Base-by-base conservation (phyloP, 2,888 invertebrate species). In the Epistrophe grossulariae region DNA sequence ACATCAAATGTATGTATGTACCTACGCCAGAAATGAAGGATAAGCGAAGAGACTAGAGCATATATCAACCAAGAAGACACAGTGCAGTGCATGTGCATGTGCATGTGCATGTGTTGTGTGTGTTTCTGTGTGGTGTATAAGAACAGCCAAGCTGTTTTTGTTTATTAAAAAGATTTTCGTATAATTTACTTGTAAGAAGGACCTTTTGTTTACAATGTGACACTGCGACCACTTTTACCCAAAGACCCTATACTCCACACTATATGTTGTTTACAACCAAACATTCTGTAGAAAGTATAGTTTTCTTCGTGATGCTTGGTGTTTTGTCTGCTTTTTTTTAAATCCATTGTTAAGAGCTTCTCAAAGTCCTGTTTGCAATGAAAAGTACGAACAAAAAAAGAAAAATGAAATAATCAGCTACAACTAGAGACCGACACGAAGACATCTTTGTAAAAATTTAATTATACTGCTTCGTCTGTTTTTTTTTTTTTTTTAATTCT, bases 111-210 rank as follows among this genome's bases (percentile, higher is more conserved):
- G 11, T 8, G 57, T n/a, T 52, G 24, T 4, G 5, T 19, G n/a
- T 43, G 55, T 19, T 4, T 19, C 4, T 40, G 11, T 40, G 15
- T 60, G 6, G 45, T 50, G 24, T 35, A n/a, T n/a, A 77, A 59
- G 40, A 68, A 77, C 48, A 72, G 55, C 59, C 64, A 48, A 77
- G 66, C 60, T 70, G 73, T 70, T 85, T 82, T 78, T 82, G 78
- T 85, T 85, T 85, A 85, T 85, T 85, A 85, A 81, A 85, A 82
- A 78, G 85, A 85, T 81, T 78, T 78, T 73, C 78, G 73, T 85
- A 81, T 85, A 85, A 85, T 81, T 85, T 74, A 72, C 78, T 78
- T 78, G 70, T 55, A 73, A 81, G 70, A 80, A 62, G 71, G 72
- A 74, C 73, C 78, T 74, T 78, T 74, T 79, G 78, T 82, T 73